phyloP scores from a whole-genome alignment of 2,113 vertebrate species.

The Chauna torquata region DNA sequence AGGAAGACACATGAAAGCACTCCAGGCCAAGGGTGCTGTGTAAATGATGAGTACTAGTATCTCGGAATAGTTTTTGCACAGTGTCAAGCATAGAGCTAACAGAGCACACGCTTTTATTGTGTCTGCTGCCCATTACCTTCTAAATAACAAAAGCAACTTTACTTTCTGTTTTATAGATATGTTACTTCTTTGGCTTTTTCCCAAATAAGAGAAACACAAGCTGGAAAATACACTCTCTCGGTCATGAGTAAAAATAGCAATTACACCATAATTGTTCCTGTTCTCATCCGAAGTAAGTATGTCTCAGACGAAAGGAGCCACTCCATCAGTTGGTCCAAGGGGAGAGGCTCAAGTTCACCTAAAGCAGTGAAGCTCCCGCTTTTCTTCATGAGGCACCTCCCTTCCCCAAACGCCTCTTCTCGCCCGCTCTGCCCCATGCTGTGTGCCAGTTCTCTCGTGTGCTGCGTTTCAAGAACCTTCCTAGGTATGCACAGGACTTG shows the following conservation, averaged over 20 bases:
- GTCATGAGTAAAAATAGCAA: conserved; percentile 60
- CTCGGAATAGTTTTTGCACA: background rate
- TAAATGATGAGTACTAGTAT: background rate
- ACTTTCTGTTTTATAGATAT: conserved; percentile 65
- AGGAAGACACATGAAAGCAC: background rate
- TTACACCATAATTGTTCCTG: conserved; percentile 73
- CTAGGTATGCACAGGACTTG: background rate
- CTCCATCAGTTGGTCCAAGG: background rate
- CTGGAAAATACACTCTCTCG: conserved; percentile 79
- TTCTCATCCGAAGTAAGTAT: conserved; percentile 78
- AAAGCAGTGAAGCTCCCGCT: background rate
- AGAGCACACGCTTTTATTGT: background rate
- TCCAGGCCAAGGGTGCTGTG: background rate
- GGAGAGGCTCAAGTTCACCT: background rate
- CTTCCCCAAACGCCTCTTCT: background rate
- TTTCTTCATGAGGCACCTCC: background rate
- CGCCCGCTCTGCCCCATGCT: background rate
- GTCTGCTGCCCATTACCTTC: background rate
- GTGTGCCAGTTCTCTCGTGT: background rate
- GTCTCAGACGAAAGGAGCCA: background rate
- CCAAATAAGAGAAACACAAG: conserved; percentile 71
- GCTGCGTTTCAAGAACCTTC: background rate
- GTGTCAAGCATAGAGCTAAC: background rate
- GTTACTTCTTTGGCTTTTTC: conserved; percentile 65
- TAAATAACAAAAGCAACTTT: background rate